These are phyloP conservation scores for Mormyrops boulengeri DNA, from an alignment of 2,797 vertebrate genomes.

Conservation along the genomic window DNA sequence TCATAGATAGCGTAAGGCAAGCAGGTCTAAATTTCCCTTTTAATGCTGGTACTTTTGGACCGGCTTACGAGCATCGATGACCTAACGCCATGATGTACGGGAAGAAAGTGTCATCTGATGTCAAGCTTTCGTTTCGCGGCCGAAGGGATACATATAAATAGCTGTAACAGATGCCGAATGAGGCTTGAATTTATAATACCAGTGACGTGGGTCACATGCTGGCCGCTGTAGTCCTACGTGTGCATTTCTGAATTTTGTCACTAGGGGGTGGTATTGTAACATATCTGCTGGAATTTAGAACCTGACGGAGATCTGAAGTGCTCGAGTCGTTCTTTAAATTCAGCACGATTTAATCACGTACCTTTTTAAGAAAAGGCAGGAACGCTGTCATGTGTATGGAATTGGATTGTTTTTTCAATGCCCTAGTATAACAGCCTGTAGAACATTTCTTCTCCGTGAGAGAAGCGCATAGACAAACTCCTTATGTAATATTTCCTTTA, in stretches of 20 bases:
- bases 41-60: background rate
- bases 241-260: background rate
- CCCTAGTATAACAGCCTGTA: background rate
- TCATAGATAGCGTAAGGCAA: background rate
- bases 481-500: slow-evolving; percentile 16
- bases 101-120: background rate
- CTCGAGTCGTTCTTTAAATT: background rate
- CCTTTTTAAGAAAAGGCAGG: background rate
- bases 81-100: background rate
- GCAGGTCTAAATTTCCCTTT: background rate
- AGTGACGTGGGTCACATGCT: background rate
- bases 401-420: background rate
- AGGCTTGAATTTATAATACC: background rate
- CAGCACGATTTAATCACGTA: background rate
- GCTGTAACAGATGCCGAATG: background rate
- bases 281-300: background rate
- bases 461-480: background rate
- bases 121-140: background rate
- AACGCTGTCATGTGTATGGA: background rate
- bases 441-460: background rate
- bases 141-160: background rate
- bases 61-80: background rate
- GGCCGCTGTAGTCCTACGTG: background rate
- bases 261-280: background rate
- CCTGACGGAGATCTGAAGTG: background rate